A percentile compares a stretch with the other conserved stretches of the same genome.
These are phyloP conservation scores for Globodera rostochiensis DNA, from an alignment of 1,140 invertebrate species.

Conservation along the genomic window DNA sequence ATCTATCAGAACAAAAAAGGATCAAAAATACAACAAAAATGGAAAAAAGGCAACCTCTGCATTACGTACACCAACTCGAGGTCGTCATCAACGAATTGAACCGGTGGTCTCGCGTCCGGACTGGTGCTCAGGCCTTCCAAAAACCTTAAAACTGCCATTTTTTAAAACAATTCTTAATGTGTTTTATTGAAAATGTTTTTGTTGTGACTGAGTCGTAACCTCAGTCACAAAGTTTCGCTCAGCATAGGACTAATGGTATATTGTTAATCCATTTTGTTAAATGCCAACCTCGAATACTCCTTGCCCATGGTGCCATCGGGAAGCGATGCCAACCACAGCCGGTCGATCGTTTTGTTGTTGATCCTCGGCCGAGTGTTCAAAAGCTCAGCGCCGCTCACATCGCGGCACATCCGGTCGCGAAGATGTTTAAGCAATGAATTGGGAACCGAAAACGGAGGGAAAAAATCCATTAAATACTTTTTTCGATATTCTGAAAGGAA, in stretches of 20 bases:
- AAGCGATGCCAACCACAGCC: slow-evolving; percentile 29
- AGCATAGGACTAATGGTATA: too few species aligned
- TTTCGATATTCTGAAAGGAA: too few species aligned
- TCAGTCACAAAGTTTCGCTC: too few species aligned
- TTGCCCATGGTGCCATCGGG: slow-evolving; percentile 41
- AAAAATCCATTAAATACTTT: too few species aligned
- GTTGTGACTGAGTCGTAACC: too few species aligned
- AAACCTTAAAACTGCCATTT: slow-evolving; percentile 32
- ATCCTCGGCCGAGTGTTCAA: slow-evolving; percentile 36
- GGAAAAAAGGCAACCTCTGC: slow-evolving; percentile 72
- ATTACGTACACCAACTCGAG: slow-evolving; percentile 89
- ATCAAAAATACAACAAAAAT: slow-evolving; percentile 12
- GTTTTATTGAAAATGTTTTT: neutral
- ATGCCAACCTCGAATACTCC: slow-evolving; percentile 34
- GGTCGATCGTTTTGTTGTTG: slow-evolving; percentile 37
- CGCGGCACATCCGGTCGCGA: slow-evolving; percentile 37
- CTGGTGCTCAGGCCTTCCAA: slow-evolving; percentile 68
- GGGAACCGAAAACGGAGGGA: slow-evolving; percentile 5
- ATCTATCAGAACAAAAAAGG: slow-evolving; percentile 66
- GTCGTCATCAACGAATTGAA: slow-evolving; percentile 84
- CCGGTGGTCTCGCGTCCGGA: slow-evolving; percentile 83
- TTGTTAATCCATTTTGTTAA: too few species aligned
- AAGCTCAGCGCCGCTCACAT: slow-evolving; percentile 32
- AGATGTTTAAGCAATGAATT: slow-evolving; percentile 35
- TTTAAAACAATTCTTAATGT: neutral